Conservation (phyloP, 1,140 invertebrate genomes). For the Grapholita molesta region DNA sequence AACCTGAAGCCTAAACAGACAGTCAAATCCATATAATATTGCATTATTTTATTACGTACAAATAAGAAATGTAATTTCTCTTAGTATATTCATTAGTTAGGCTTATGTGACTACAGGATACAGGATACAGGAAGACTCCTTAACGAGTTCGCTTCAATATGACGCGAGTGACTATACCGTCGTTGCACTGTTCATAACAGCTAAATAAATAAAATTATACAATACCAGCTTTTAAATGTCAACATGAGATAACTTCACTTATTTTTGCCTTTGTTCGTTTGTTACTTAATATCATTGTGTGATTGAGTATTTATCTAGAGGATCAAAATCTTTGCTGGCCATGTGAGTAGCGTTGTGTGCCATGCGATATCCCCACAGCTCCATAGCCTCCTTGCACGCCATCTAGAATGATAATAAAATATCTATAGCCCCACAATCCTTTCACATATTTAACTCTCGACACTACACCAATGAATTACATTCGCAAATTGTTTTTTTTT, state of each 20-base stretch:
- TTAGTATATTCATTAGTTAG: too few relatives aligned
- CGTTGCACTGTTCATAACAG: neutral
- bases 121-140: conserved; percentile 7
- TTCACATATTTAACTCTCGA: too few relatives aligned
- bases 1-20: too few relatives aligned
- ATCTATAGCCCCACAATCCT: too few relatives aligned
- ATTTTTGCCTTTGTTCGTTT: neutral
- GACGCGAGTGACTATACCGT: neutral
- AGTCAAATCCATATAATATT: too few relatives aligned
- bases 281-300: conserved; percentile 41
- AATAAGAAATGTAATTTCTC: too few relatives aligned
- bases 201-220: conserved; percentile 3
- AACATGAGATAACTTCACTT: neutral
- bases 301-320: conserved; percentile 60
- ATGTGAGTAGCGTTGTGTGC: conserved; percentile 75
- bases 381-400: conserved; percentile 86
- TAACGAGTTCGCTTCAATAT: neutral
- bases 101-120: too few relatives aligned
- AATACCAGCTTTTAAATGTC: neutral
- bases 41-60: too few relatives aligned
- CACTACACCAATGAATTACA: too few relatives aligned
- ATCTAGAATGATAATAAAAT: conserved; percentile 74
- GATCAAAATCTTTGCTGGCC: conserved; percentile 69
- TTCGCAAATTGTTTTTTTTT: too few relatives aligned
- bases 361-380: conserved; percentile 87